These are phyloP conservation scores for Oreochromis niloticus DNA, from an alignment of 2,113 vertebrate species.

Conservation along the genomic window DNA sequence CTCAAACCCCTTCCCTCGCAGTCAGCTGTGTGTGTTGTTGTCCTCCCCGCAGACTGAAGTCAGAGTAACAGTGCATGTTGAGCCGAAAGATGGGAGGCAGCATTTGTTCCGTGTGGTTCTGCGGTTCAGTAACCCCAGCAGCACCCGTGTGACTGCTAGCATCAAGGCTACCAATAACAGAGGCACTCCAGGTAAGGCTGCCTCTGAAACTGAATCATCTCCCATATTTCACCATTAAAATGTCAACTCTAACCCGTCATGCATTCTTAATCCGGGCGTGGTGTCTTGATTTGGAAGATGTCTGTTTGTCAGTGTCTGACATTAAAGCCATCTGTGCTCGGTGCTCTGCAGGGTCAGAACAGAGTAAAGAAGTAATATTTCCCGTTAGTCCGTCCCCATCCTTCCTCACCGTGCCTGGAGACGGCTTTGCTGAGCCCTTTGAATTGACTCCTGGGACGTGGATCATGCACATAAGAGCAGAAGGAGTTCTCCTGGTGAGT, in stretches of 20 bases:
- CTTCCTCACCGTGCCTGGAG: constrained; percentile 85
- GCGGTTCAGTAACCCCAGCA: constrained; percentile 82
- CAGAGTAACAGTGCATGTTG: constrained; percentile 83
- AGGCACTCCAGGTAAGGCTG: constrained; percentile 76
- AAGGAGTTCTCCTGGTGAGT: constrained; percentile 89
- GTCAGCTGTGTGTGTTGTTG: constrained; percentile 38
- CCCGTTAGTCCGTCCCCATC: constrained; percentile 77
- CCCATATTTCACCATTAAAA: not conserved
- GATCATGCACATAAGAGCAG: constrained; percentile 79
- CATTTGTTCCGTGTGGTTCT: constrained; percentile 80
- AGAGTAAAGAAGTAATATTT: constrained; percentile 84
- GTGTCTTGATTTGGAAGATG: not conserved
- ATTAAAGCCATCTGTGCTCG: not conserved
- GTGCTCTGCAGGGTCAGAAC: constrained; percentile 69
- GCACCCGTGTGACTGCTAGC: constrained; percentile 67
- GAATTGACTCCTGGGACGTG: constrained; percentile 78
- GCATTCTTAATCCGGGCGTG: not conserved
- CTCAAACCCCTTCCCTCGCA: not conserved
- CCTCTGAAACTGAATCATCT: not conserved
- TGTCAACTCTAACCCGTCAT: not conserved
- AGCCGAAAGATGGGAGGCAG: constrained; percentile 71
- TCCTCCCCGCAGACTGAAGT: constrained; percentile 85
- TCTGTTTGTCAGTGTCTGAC: not conserved
- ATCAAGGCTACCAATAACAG: constrained; percentile 72
- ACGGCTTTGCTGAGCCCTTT: constrained; percentile 80